A percentile compares a stretch with the other conserved stretches of the same genome.
These are phyloP conservation scores for Macrophya annulata DNA, from an alignment of 2,888 invertebrate species.

Conservation along the genomic window DNA sequence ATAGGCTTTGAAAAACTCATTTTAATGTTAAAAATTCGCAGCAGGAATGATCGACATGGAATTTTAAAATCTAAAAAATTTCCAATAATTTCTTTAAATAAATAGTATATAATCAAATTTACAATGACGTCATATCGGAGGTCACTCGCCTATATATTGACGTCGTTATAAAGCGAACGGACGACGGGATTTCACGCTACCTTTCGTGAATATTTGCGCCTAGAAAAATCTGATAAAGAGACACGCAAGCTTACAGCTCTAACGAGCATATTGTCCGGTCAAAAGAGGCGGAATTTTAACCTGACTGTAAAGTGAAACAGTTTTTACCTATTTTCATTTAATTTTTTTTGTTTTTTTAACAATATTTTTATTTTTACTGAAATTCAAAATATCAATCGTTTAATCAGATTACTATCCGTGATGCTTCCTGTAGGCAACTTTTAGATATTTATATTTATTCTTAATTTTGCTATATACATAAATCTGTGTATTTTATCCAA, in stretches of 20 bases:
- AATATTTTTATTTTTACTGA: background rate
- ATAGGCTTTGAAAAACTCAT: background rate
- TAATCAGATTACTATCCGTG: conserved; percentile 5
- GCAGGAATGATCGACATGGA: background rate
- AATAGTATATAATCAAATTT: background rate
- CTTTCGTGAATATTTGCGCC: conserved; percentile 32
- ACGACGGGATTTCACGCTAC: conserved; percentile 50
- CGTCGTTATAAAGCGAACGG: conserved; percentile 36
- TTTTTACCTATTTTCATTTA: background rate
- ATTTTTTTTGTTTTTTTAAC: background rate
- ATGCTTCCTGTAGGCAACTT: background rate
- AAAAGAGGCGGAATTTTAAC: conserved; percentile 21
- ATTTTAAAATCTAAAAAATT: background rate
- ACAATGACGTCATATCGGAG: conserved; percentile 31
- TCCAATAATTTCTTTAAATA: background rate
- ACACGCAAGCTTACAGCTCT: conserved; percentile 39
- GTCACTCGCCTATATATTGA: conserved; percentile 3
- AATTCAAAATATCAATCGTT: background rate
- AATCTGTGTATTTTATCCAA: background rate
- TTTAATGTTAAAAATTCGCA: background rate
- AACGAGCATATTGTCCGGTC: conserved; percentile 28
- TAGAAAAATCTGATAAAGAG: conserved; percentile 46
- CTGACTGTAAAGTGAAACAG: conserved; percentile 14
- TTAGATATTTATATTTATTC: background rate
- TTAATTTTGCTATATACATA: background rate